Evolutionary conservation across 2,888 invertebrate genomes (phyloP).

Genomic region (Spodoptera exigua): DNA sequence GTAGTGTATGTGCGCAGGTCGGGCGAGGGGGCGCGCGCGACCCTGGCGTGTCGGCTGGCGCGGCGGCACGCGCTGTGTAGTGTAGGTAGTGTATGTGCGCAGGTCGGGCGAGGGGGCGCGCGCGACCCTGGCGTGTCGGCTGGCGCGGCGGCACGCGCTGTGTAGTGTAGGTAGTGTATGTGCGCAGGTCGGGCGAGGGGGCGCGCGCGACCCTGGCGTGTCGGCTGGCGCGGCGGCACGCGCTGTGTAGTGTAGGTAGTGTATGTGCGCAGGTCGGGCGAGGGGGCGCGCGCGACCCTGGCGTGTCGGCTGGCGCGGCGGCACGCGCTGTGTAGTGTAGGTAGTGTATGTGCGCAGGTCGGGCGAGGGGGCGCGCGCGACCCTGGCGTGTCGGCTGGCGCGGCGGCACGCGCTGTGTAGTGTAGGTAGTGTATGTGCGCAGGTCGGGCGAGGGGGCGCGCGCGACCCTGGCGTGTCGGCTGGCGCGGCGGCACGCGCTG

Average conservation of each 20-base stretch:
- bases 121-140: conserved; percentile 63
- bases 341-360: conserved; percentile 78
- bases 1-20: conserved; percentile 78
- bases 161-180: conserved; percentile 82
- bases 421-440: conserved; percentile 80
- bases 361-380: conserved; percentile 61
- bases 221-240: conserved; percentile 72
- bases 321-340: conserved; percentile 77
- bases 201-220: conserved; percentile 64
- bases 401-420: conserved; percentile 70
- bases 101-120: conserved; percentile 68
- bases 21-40: conserved; percentile 61
- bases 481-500: conserved; percentile 71
- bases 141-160: conserved; percentile 71
- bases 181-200: conserved; percentile 66
- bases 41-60: conserved; percentile 67
- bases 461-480: conserved; percentile 63
- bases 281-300: conserved; percentile 61
- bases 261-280: conserved; percentile 73
- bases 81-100: conserved; percentile 80
- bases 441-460: conserved; percentile 68
- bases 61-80: conserved; percentile 70
- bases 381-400: conserved; percentile 67
- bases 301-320: conserved; percentile 70
- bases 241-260: conserved; percentile 78